phyloP scores from a whole-genome alignment of 2,797 vertebrate genomes.

The Notamacropus eugenii region DNA sequence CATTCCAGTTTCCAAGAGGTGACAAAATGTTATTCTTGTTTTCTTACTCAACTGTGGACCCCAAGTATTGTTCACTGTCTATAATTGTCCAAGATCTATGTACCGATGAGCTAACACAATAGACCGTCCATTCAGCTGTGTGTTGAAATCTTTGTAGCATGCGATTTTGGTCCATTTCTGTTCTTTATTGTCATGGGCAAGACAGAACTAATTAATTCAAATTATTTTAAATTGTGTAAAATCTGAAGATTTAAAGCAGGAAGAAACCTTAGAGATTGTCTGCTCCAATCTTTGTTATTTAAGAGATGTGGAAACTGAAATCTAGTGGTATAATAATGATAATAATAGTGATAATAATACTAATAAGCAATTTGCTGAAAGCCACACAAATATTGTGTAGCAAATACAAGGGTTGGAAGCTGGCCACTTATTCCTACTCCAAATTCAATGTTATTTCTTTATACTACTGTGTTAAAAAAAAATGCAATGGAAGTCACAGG shows the following conservation, averaged over 20 bases:
- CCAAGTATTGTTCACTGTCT: neutral
- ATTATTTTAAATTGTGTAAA: neutral
- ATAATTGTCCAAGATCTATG: neutral
- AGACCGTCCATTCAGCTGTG: neutral
- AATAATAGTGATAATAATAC: neutral
- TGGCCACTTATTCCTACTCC: neutral
- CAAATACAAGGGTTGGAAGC: neutral
- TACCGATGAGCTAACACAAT: neutral
- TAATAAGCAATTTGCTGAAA: neutral
- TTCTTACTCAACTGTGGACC: neutral
- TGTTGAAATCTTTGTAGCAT: neutral
- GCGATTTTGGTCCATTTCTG: neutral
- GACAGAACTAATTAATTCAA: neutral
- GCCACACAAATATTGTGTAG: neutral
- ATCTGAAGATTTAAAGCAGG: neutral
- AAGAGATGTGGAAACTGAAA: neutral
- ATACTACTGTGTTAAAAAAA: neutral
- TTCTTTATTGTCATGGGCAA: neutral
- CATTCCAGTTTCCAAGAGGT: neutral
- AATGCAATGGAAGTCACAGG: constrained; percentile 13
- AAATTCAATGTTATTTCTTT: neutral
- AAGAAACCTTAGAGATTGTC: neutral
- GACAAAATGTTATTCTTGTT: neutral
- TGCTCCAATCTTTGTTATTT: neutral
- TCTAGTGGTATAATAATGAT: neutral